phyloP scores from a whole-genome alignment of 2,797 vertebrate genomes.

The Sebastes taczanowskii region DNA sequence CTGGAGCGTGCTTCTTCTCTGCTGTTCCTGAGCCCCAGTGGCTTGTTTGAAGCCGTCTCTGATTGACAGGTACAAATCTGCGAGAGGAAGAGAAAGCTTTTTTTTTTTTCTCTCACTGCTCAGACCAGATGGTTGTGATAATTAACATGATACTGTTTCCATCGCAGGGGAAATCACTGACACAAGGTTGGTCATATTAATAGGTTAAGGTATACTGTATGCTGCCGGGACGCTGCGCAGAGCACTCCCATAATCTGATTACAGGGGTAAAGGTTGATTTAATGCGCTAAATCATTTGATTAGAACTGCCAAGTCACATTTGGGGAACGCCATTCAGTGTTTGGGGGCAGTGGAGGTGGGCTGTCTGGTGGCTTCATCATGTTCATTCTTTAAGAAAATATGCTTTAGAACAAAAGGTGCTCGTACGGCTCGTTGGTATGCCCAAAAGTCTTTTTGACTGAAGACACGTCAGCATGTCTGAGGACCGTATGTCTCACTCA shows the following conservation, averaged over 20 bases:
- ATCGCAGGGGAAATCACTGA: constrained; percentile 86
- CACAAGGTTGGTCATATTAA: constrained; percentile 85
- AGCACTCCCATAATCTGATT: constrained; percentile 78
- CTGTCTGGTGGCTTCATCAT: constrained; percentile 50
- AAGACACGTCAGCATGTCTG: constrained; percentile 3
- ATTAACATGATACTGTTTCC: constrained; percentile 89
- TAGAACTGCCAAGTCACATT: constrained; percentile 81
- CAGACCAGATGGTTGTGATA: constrained; percentile 88
- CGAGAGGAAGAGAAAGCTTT: constrained; percentile 76
- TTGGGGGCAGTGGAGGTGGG: constrained; percentile 48
- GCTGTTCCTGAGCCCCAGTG: constrained; percentile 78
- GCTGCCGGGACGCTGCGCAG: constrained; percentile 72
- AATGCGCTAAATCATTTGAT: constrained; percentile 81
- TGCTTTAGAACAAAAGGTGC: constrained; percentile 23
- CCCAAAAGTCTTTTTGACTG: not conserved
- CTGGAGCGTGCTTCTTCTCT: constrained; percentile 74
- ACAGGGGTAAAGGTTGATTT: constrained; percentile 77
- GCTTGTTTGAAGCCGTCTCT: constrained; percentile 80
- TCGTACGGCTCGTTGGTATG: constrained; percentile 8
- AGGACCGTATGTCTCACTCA: constrained; percentile 5
- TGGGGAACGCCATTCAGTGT: constrained; percentile 68
- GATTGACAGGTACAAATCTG: constrained; percentile 88
- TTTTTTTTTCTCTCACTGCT: constrained; percentile 46
- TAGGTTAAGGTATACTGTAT: constrained; percentile 84
- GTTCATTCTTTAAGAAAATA: constrained; percentile 48